Evolutionary conservation across 2,888 invertebrate genomes (phyloP).

Genomic region (Aphodius sticticus): DNA sequence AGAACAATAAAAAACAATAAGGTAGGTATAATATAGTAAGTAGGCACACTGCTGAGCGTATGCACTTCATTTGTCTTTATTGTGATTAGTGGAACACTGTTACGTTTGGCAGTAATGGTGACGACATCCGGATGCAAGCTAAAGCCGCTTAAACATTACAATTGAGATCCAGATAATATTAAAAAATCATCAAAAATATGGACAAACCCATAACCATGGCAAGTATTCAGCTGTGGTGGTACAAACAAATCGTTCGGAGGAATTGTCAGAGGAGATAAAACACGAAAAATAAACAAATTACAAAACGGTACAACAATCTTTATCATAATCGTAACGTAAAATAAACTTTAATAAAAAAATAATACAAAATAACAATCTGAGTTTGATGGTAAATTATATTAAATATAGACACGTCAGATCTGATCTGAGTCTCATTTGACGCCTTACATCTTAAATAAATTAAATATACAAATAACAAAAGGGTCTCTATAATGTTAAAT

Average conservation of each 20-base stretch:
- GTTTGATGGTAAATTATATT: slow-evolving; percentile 50
- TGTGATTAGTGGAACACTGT: slow-evolving; percentile 40
- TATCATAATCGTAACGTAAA: slow-evolving; percentile 37
- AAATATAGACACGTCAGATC: slow-evolving; percentile 41
- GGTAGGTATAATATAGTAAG: slow-evolving; percentile 31
- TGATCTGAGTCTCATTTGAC: not conserved
- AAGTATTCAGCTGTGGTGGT: slow-evolving; percentile 50
- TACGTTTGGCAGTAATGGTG: slow-evolving; percentile 42
- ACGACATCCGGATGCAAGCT: slow-evolving; percentile 42
- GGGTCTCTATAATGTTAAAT: slow-evolving; percentile 42
- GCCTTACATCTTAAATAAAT: slow-evolving; percentile 41
- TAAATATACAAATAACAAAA: slow-evolving; percentile 46
- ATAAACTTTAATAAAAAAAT: slow-evolving; percentile 52
- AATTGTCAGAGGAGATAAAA: slow-evolving; percentile 33
- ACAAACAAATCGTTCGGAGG: slow-evolving; percentile 41
- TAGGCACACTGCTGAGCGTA: slow-evolving; percentile 42
- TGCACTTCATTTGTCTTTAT: slow-evolving; percentile 40
- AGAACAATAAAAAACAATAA: slow-evolving; percentile 42
- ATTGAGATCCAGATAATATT: slow-evolving; percentile 52
- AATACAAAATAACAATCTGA: slow-evolving; percentile 54
- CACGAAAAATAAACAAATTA: slow-evolving; percentile 42
- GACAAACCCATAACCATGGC: slow-evolving; percentile 57
- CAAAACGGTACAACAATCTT: slow-evolving; percentile 39
- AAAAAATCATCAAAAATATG: slow-evolving; percentile 48
- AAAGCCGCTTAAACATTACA: slow-evolving; percentile 46